phyloP scores from a whole-genome alignment of 2,888 invertebrate genomes.

The Synergus itoensis region DNA sequence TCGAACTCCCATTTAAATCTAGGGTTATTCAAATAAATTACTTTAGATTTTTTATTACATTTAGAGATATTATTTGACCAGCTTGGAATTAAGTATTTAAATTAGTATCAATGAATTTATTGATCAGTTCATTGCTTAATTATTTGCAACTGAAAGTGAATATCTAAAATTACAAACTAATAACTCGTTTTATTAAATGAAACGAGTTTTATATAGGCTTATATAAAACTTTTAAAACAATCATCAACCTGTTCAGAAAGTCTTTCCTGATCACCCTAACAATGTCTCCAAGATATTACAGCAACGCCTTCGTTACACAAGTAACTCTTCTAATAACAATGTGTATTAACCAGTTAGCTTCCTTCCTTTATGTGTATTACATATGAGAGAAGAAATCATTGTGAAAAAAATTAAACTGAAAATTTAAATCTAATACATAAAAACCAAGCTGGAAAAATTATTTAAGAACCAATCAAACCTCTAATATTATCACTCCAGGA shows the following conservation, averaged over 20 bases:
- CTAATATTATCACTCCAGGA: conserved; percentile 31
- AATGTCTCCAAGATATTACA: background rate
- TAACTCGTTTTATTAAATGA: background rate
- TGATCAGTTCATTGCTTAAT: background rate
- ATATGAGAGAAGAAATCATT: background rate
- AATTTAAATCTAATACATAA: background rate
- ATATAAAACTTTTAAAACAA: background rate
- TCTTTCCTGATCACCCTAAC: conserved; percentile 14
- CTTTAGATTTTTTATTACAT: background rate
- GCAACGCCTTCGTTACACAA: background rate
- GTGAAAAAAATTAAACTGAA: no score
- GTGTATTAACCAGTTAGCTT: background rate
- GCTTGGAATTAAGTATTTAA: background rate
- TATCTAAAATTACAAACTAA: background rate
- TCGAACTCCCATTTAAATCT: conserved; percentile 35
- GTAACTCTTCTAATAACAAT: conserved; percentile 13
- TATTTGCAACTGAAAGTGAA: background rate
- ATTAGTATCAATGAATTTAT: background rate
- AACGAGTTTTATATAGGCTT: background rate
- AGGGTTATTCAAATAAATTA: conserved; percentile 3
- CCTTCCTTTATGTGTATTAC: background rate
- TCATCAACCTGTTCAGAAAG: conserved; percentile 5
- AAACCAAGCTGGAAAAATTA: conserved; percentile 15
- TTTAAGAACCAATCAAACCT: conserved; percentile 20
- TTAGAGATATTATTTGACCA: background rate